Evolutionary conservation across 2,113 vertebrate genomes (phyloP).

Genomic region (Amia ocellicauda): DNA sequence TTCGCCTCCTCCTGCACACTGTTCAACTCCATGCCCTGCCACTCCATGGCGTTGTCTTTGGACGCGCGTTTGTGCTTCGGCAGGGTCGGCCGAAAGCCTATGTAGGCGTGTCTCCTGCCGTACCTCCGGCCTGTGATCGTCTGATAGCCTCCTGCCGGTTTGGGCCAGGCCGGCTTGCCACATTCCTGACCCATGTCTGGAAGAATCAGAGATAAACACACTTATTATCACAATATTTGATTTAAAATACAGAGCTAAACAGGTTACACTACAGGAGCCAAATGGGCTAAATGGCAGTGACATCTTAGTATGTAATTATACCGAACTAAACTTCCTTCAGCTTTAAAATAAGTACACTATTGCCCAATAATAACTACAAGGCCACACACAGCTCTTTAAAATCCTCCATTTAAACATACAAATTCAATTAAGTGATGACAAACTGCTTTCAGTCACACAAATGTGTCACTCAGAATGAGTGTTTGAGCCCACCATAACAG

Average conservation of each 20-base stretch:
- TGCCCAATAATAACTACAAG: too few relatives aligned
- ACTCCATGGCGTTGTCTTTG: constrained; percentile 36
- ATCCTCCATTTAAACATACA: too few relatives aligned
- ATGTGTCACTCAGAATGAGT: too few relatives aligned
- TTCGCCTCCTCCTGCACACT: constrained; percentile 47
- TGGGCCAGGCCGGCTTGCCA: constrained; percentile 59
- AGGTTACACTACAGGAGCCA: too few relatives aligned
- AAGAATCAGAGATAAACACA: constrained; percentile 6
- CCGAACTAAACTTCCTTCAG: too few relatives aligned
- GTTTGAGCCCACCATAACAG: too few relatives aligned
- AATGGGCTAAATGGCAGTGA: not conserved
- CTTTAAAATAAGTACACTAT: too few relatives aligned
- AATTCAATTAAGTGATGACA: too few relatives aligned
- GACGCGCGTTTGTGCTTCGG: constrained; percentile 49
- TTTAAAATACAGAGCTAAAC: not conserved
- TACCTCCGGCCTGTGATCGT: constrained; percentile 61
- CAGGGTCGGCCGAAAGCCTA: constrained; percentile 56
- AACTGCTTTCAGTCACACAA: too few relatives aligned
- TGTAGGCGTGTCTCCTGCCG: constrained; percentile 58
- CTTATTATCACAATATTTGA: not conserved
- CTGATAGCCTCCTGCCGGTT: constrained; percentile 55
- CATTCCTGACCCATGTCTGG: constrained; percentile 72
- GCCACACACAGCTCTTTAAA: too few relatives aligned
- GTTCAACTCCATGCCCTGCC: constrained; percentile 49
- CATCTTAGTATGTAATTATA: too few relatives aligned